These are phyloP conservation scores for Pemphigus obesinymphae DNA, from an alignment of 1,140 invertebrate species.

Conservation along the genomic window DNA sequence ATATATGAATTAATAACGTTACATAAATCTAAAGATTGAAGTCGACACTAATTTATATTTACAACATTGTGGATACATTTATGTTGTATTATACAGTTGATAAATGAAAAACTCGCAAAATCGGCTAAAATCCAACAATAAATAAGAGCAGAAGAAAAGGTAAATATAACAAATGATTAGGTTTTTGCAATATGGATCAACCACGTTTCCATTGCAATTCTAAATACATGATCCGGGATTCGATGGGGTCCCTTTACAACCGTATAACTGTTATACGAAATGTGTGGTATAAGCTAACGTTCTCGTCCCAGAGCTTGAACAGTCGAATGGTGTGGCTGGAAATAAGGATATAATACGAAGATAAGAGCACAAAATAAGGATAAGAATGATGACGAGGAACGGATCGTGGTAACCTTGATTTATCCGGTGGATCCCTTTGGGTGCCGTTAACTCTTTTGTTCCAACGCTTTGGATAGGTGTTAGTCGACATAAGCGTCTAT, in stretches of 20 bases:
- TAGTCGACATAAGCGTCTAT: not conserved
- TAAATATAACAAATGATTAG: not conserved
- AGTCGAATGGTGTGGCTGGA: no score
- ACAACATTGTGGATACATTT: no score
- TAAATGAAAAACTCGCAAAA: no score
- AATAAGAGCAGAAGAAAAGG: not conserved
- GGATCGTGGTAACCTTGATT: not conserved
- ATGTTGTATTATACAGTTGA: no score
- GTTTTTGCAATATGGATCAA: not conserved
- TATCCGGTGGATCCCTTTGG: not conserved
- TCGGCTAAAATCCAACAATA: no score
- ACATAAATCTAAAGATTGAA: no score
- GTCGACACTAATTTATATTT: no score
- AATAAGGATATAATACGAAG: no score
- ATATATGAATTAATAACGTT: no score
- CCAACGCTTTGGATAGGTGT: not conserved
- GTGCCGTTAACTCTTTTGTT: not conserved
- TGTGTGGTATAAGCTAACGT: no score
- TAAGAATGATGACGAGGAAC: not conserved
- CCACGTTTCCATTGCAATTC: not conserved
- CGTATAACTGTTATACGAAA: not conserved
- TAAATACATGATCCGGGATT: slow-evolving; percentile 7
- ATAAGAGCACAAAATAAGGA: no score
- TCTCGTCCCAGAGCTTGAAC: no score
- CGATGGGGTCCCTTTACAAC: not conserved